A percentile compares a stretch with the other conserved stretches of the same genome.
Evolutionary conservation across 1,140 invertebrate genomes (phyloP).

Genomic region (Bacillus rossius): DNA sequence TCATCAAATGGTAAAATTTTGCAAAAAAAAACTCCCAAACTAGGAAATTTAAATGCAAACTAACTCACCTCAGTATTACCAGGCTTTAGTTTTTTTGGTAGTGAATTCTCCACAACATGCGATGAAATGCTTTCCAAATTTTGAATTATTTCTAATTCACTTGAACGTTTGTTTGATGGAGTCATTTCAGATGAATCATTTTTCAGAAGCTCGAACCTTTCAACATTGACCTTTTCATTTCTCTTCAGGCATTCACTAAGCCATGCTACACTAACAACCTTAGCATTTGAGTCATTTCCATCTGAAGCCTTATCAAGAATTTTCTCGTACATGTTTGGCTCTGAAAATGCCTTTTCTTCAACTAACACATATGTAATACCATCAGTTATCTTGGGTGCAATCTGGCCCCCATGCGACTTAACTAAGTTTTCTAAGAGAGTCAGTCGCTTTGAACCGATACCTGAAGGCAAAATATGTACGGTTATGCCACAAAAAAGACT

Average conservation of each 20-base stretch:
- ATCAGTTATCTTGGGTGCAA: not conserved
- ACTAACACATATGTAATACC: not conserved
- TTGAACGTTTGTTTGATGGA: too few species aligned
- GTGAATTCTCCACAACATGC: not conserved
- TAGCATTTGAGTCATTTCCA: not conserved
- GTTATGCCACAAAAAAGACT: too few species aligned
- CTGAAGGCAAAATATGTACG: not conserved
- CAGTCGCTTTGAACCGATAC: not conserved
- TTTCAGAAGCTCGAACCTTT: not conserved
- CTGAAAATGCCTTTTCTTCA: not conserved
- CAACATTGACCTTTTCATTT: not conserved
- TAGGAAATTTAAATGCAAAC: too few species aligned
- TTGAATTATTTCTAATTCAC: not conserved
- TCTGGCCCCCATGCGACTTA: not conserved
- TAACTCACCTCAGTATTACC: too few species aligned
- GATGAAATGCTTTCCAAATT: not conserved
- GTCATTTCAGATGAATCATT: not conserved
- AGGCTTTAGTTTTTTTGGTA: slow-evolving; percentile 6
- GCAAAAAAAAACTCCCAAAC: too few species aligned
- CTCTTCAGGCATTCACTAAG: not conserved
- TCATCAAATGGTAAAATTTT: too few species aligned
- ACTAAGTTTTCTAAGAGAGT: not conserved
- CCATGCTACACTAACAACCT: not conserved
- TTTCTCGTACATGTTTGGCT: not conserved
- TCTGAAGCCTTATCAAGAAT: not conserved